Conservation (phyloP, 2,888 invertebrate genomes). For the Caenorhabditis sp. region DNA sequence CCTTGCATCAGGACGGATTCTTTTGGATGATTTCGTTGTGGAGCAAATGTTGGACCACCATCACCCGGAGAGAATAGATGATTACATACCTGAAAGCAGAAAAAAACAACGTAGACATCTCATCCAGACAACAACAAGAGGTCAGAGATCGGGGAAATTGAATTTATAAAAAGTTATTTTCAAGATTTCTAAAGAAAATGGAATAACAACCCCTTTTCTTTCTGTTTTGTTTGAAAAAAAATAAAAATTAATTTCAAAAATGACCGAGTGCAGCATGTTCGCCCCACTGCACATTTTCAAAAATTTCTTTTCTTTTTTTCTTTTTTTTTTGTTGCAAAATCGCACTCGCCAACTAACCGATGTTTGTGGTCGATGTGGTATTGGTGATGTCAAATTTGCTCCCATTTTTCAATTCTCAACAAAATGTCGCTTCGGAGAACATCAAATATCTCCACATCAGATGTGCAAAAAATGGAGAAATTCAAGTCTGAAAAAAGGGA, state of each 20-base stretch:
- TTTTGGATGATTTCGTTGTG: constrained; percentile 32
- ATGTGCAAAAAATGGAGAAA: neutral
- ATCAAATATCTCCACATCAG: neutral
- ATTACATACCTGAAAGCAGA: constrained; percentile 47
- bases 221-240: no score
- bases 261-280: neutral
- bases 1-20: constrained; percentile 50
- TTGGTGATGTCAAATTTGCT: constrained; percentile 58
- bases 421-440: neutral
- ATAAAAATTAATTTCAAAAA: no score
- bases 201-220: no score
- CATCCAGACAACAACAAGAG: no score
- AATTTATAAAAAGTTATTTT: no score
- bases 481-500: neutral
- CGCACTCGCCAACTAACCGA: constrained; percentile 24
- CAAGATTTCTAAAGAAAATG: no score
- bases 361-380: constrained; percentile 47
- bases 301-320: neutral
- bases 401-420: constrained; percentile 41
- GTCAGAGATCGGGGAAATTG: no score
- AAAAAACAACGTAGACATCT: no score
- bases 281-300: neutral
- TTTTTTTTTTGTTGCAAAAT: neutral
- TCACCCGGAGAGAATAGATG: constrained; percentile 61
- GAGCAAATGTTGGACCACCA: constrained; percentile 47